Conservation (phyloP, 2,888 invertebrate species). For the Pedicia rivosa region DNA sequence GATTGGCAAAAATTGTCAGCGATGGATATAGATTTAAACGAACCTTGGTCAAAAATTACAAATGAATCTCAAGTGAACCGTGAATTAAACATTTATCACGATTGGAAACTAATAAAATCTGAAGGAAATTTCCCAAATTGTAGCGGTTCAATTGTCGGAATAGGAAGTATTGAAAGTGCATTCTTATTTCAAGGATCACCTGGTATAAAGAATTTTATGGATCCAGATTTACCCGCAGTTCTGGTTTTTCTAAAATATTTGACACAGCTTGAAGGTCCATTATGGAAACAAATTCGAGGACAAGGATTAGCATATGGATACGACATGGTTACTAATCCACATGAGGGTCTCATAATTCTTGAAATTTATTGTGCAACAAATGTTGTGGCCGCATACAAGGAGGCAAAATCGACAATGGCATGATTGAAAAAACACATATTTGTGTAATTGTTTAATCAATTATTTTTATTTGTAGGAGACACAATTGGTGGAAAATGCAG, state of each 20-base stretch:
- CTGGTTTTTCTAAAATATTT: slow-evolving; percentile 72
- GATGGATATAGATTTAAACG: slow-evolving; percentile 16
- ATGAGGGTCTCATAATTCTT: slow-evolving; percentile 57
- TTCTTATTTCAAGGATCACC: slow-evolving; percentile 52
- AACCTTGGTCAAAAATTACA: slow-evolving; percentile 34
- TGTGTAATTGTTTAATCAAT: no score
- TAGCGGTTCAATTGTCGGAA: slow-evolving; percentile 52
- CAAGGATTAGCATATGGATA: slow-evolving; percentile 74
- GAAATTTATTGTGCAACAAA: slow-evolving; percentile 63
- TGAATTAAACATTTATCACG: slow-evolving; percentile 21
- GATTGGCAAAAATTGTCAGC: slow-evolving; percentile 33
- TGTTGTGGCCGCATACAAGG: slow-evolving; percentile 60
- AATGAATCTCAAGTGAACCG: slow-evolving; percentile 9
- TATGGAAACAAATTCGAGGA: slow-evolving; percentile 79
- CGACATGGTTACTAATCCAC: slow-evolving; percentile 41
- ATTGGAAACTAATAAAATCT: slow-evolving; percentile 17
- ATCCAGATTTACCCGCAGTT: slow-evolving; percentile 54
- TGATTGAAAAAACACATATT: no score
- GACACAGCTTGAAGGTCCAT: slow-evolving; percentile 46
- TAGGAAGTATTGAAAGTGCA: slow-evolving; percentile 68
- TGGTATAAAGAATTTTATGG: slow-evolving; percentile 43
- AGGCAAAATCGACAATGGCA: slow-evolving; percentile 52
- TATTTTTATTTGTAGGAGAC: no score
- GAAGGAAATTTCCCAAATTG: slow-evolving; percentile 22
- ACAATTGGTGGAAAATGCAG: slow-evolving; percentile 38